Evolutionary conservation across 2,888 invertebrate genomes (phyloP).

Genomic region (Agonopterix heracliana): DNA sequence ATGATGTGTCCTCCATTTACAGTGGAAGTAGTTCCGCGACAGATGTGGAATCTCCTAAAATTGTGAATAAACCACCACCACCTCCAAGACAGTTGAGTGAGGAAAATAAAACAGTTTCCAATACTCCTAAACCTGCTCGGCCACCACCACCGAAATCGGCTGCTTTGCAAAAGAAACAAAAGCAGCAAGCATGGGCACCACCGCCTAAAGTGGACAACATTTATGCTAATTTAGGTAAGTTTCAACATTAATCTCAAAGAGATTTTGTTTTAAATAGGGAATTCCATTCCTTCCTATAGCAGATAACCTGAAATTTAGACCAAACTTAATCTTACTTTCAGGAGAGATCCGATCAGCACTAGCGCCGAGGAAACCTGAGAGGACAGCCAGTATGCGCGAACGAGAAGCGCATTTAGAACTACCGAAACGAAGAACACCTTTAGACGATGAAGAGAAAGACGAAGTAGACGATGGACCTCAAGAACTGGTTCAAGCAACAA

Average conservation of each 20-base stretch:
- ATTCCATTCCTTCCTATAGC: too few species aligned
- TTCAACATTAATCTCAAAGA: background rate
- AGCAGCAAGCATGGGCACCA: slow-evolving; percentile 64
- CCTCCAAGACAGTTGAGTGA: slow-evolving; percentile 80
- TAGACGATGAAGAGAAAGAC: slow-evolving; percentile 71
- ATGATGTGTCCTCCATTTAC: slow-evolving; percentile 74
- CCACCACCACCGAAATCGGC: slow-evolving; percentile 85
- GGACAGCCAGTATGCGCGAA: slow-evolving; percentile 91
- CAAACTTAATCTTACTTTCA: slow-evolving; percentile 35
- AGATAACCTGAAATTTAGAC: too few species aligned
- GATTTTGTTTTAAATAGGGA: too few species aligned
- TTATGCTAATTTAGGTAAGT: slow-evolving; percentile 86
- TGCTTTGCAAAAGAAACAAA: slow-evolving; percentile 78
- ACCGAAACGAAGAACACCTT: slow-evolving; percentile 64
- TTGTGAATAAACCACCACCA: slow-evolving; percentile 81
- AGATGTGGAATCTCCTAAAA: slow-evolving; percentile 57
- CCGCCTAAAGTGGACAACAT: slow-evolving; percentile 74
- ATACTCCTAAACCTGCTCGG: slow-evolving; percentile 78
- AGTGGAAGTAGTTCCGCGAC: slow-evolving; percentile 58
- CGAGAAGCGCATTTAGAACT: slow-evolving; percentile 81
- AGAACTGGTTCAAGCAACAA: slow-evolving; percentile 64
- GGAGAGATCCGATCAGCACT: slow-evolving; percentile 89
- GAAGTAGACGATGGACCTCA: slow-evolving; percentile 60
- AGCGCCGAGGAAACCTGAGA: slow-evolving; percentile 88
- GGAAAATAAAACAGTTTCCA: slow-evolving; percentile 67